Evolutionary conservation across 1,140 invertebrate species (phyloP).

Genomic region (Tetragnatha versicolor): DNA sequence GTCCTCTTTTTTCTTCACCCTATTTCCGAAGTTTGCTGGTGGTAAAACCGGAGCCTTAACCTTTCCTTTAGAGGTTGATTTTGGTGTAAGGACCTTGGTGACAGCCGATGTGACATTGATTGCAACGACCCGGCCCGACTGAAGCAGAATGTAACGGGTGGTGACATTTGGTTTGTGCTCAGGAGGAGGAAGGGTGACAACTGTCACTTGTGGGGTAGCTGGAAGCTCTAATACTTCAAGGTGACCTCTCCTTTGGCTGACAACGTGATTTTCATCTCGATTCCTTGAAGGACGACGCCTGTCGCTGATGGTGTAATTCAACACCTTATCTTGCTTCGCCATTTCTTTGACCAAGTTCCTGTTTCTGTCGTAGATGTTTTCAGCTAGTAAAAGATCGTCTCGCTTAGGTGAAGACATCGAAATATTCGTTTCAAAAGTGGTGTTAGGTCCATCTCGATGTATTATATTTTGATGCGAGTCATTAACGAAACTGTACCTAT

Average conservation of each 20-base stretch:
- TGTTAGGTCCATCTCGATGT: no score
- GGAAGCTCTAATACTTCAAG: constrained; percentile 1
- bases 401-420: no score
- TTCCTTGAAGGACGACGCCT: not conserved
- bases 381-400: no score
- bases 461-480: no score
- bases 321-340: no score
- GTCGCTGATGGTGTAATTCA: not conserved
- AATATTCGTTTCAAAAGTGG: no score
- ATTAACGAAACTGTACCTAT: no score
- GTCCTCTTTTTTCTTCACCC: constrained; percentile 7
- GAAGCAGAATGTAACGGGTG: constrained; percentile 38
- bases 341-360: no score
- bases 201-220: constrained; percentile 9
- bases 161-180: constrained; percentile 19
- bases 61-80: not conserved
- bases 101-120: constrained; percentile 41
- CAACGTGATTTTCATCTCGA: constrained; percentile 26
- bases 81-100: not conserved
- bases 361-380: no score
- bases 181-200: not conserved
- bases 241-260: not conserved
- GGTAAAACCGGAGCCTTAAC: not conserved
- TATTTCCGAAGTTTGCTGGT: constrained; percentile 14
- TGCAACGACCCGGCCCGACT: constrained; percentile 34